Percentiles rank a stretch among this genome's conserved stretches.
phyloP scores from a whole-genome alignment of 2,888 invertebrate genomes.

The Didymodactylos carnosus region DNA sequence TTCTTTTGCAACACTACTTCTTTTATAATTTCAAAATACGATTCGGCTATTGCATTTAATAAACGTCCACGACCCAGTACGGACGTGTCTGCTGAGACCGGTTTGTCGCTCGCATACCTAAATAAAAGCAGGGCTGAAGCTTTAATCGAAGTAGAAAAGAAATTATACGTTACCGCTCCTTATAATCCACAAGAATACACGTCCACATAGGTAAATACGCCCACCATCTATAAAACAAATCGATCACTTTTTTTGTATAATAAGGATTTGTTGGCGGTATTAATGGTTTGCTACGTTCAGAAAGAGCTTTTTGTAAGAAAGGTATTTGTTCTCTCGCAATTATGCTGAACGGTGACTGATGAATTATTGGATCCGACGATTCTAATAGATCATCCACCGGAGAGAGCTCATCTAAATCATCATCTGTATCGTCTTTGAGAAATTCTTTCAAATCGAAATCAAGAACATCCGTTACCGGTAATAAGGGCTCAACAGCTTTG shows the following conservation, averaged over 20 bases:
- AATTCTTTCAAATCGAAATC: too few relatives aligned
- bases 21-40: background rate
- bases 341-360: background rate
- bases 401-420: too few relatives aligned
- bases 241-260: background rate
- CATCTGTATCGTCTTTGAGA: too few relatives aligned
- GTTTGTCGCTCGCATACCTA: too few relatives aligned
- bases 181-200: background rate
- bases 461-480: too few relatives aligned
- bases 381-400: too few relatives aligned
- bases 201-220: background rate
- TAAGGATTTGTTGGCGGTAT: background rate
- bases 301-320: too few relatives aligned
- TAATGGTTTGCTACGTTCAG: background rate
- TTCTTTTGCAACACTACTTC: background rate
- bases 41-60: background rate
- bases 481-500: too few relatives aligned
- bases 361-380: background rate
- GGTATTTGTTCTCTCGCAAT: background rate
- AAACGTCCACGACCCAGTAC: background rate
- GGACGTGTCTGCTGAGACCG: too few relatives aligned
- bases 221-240: background rate
- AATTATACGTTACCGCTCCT: background rate
- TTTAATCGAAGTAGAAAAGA: too few relatives aligned
- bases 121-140: too few relatives aligned